phyloP scores from a whole-genome alignment of 2,113 vertebrate genomes.

The Saguinus imperator region DNA sequence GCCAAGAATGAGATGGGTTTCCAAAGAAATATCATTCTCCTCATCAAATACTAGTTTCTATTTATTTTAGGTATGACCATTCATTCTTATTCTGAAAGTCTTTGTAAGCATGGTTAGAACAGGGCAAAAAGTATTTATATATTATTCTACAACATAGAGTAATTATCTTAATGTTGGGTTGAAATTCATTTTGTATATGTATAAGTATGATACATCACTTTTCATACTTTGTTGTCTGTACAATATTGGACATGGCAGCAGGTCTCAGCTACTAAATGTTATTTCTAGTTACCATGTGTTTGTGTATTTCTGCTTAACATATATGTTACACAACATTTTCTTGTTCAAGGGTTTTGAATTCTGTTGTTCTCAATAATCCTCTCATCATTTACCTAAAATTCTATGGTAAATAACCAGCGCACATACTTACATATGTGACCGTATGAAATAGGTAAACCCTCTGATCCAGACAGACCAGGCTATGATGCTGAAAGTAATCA shows the following conservation, averaged over 20 bases:
- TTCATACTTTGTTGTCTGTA: neutral
- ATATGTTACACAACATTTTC: neutral
- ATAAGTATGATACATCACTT: neutral
- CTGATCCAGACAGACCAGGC: neutral
- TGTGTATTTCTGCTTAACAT: conserved; percentile 15
- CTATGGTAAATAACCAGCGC: neutral
- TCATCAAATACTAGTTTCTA: neutral
- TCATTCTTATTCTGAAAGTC: neutral
- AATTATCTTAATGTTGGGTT: neutral
- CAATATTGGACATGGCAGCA: neutral
- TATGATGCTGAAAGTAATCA: neutral
- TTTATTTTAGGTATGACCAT: neutral
- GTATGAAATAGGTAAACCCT: neutral
- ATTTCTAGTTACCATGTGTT: neutral
- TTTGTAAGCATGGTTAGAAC: neutral
- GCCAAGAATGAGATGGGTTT: conserved; percentile 26
- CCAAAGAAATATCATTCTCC: conserved; percentile 1
- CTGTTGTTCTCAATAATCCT: neutral
- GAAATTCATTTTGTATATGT: neutral
- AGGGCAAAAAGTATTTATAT: neutral
- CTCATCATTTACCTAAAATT: neutral
- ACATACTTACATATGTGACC: neutral
- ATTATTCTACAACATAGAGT: neutral
- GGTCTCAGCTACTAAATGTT: neutral
- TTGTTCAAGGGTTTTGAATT: conserved; percentile 2